Conservation (phyloP, 2,113 vertebrate species). For the Aegithalos caudatus region DNA sequence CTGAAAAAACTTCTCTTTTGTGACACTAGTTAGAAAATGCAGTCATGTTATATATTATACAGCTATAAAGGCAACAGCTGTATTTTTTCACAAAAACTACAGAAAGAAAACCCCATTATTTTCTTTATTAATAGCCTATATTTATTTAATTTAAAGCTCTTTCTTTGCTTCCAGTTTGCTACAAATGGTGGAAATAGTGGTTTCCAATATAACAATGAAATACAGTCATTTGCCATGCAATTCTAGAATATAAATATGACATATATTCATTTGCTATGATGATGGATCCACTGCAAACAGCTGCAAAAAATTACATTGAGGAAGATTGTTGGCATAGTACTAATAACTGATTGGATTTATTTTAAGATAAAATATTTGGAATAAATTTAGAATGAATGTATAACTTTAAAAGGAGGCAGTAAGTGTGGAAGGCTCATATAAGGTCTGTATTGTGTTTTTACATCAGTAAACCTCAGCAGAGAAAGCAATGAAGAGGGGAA, state of each 20-base stretch:
- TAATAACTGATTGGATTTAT: background rate
- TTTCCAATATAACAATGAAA: background rate
- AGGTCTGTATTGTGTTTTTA: background rate
- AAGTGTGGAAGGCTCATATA: background rate
- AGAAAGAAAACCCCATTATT: background rate
- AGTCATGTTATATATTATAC: background rate
- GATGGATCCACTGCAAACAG: background rate
- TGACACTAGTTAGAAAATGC: background rate
- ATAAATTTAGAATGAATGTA: background rate
- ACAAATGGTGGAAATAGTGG: background rate
- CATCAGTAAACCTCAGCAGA: background rate
- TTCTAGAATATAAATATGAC: slow-evolving; percentile 24
- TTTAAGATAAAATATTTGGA: background rate
- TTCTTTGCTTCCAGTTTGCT: background rate
- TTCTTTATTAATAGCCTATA: background rate
- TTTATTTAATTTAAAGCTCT: slow-evolving; percentile 8
- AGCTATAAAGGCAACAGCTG: rapidly evolving
- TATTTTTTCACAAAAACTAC: background rate
- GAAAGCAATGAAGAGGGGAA: background rate
- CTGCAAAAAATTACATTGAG: background rate
- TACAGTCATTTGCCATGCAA: background rate
- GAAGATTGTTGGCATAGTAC: background rate
- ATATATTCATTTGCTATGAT: slow-evolving; percentile 31
- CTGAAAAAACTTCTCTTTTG: background rate
- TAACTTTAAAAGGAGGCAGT: background rate